A percentile compares a stretch with the other conserved stretches of the same genome.
phyloP scores from a whole-genome alignment of 23 tunicate genomes.

The Styela clava region DNA sequence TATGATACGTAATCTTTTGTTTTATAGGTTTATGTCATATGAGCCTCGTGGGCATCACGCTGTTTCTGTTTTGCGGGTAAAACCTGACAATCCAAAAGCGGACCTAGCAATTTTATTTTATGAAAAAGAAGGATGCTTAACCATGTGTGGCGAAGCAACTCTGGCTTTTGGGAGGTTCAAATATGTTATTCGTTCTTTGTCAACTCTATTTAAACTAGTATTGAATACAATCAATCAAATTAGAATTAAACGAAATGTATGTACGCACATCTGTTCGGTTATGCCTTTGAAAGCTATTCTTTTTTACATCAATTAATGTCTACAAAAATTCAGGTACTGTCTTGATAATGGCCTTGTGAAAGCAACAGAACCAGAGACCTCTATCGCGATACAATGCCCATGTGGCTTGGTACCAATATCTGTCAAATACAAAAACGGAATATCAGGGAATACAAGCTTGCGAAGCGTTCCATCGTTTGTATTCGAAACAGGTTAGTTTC shows the following conservation, averaged over 20 bases:
- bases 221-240: no score
- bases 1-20: no score
- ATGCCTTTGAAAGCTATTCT: no score
- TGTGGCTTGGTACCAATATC: slow-evolving; percentile 24
- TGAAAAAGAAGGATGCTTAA: neutral
- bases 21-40: slow-evolving; percentile 8
- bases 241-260: no score
- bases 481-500: slow-evolving; percentile 7
- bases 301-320: no score
- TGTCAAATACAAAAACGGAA: slow-evolving; percentile 32
- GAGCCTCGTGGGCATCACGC: slow-evolving; percentile 36
- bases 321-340: slow-evolving; percentile 16
- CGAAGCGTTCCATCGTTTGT: slow-evolving; percentile 25
- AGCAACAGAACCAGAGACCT: slow-evolving; percentile 25
- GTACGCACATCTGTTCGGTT: no score
- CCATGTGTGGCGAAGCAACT: slow-evolving; percentile 31
- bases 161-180: slow-evolving; percentile 9
- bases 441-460: slow-evolving; percentile 9
- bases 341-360: slow-evolving; percentile 24
- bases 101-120: slow-evolving; percentile 21
- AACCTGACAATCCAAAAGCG: slow-evolving; percentile 10
- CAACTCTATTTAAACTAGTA: no score
- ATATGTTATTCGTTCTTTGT: no score
- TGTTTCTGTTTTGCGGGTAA: slow-evolving; percentile 14
- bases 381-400: slow-evolving; percentile 21